Evolutionary conservation across 35 echinoderm and acorn worm species (phyloP).

Genomic region (Apostichopus parvimensis): DNA sequence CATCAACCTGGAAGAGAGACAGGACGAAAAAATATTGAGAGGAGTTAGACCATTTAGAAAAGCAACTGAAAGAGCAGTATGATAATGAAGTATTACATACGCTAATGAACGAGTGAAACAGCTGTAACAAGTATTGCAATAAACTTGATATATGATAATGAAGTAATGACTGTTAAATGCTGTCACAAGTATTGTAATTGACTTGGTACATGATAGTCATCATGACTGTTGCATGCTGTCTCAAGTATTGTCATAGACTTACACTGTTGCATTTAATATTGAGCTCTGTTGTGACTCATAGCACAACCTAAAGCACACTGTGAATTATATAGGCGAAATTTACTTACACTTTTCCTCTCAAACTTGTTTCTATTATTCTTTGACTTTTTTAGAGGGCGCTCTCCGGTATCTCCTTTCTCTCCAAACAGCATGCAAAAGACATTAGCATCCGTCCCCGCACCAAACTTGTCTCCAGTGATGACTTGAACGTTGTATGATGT

Average conservation of each 20-base stretch:
- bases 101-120: no score
- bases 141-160: no score
- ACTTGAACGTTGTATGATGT: conserved; percentile 84
- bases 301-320: neutral
- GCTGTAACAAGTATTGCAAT: no score
- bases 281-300: no score
- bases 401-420: conserved; percentile 90
- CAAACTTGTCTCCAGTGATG: conserved; percentile 93
- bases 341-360: conserved; percentile 91
- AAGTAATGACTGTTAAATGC: no score
- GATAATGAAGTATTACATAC: no score
- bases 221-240: no score
- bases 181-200: no score
- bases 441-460: conserved; percentile 93
- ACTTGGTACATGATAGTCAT: no score
- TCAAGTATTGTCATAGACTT: no score
- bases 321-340: neutral
- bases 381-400: conserved; percentile 81
- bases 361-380: conserved; percentile 92
- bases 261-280: no score
- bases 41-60: neutral
- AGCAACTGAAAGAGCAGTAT: neutral
- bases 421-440: conserved; percentile 95
- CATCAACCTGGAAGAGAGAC: conserved; percentile 71
- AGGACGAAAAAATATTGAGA: neutral